phyloP scores from a whole-genome alignment of 2,888 invertebrate species.

The Dolichomitus sp. region DNA sequence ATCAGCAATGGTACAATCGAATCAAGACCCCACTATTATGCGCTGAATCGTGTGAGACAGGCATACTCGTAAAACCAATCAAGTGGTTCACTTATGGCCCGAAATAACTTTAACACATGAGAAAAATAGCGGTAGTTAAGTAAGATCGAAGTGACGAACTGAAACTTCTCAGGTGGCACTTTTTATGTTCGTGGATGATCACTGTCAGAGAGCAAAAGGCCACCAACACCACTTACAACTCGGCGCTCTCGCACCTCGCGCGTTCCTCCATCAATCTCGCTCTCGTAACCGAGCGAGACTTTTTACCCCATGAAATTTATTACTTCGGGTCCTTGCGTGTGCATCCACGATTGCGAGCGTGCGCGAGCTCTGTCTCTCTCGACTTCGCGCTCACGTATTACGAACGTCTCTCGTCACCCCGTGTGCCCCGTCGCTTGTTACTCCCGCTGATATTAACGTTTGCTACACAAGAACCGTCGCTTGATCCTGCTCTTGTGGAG shows the following conservation, averaged over 20 bases:
- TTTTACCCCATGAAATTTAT: conserved; percentile 80
- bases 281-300: conserved; percentile 78
- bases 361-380: conserved; percentile 54
- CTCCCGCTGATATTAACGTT: conserved; percentile 56
- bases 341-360: conserved; percentile 65
- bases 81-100: conserved; percentile 58
- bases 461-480: conserved; percentile 30
- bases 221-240: conserved; percentile 73
- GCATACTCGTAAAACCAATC: background rate
- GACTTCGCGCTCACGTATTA: conserved; percentile 39
- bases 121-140: conserved; percentile 70
- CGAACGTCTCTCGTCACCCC: conserved; percentile 45
- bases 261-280: conserved; percentile 81
- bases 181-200: conserved; percentile 78
- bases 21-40: background rate
- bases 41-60: background rate
- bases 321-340: conserved; percentile 71
- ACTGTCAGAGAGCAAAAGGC: conserved; percentile 78
- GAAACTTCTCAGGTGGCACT: conserved; percentile 77
- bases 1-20: background rate
- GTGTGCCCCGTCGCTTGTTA: conserved; percentile 31
- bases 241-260: conserved; percentile 79
- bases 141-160: conserved; percentile 69
- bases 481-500: conserved; percentile 30
- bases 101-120: conserved; percentile 72